Percentiles rank a stretch among this genome's conserved stretches.
Conservation (phyloP, 2,888 invertebrate species). For the Drosophila leonis region DNA sequence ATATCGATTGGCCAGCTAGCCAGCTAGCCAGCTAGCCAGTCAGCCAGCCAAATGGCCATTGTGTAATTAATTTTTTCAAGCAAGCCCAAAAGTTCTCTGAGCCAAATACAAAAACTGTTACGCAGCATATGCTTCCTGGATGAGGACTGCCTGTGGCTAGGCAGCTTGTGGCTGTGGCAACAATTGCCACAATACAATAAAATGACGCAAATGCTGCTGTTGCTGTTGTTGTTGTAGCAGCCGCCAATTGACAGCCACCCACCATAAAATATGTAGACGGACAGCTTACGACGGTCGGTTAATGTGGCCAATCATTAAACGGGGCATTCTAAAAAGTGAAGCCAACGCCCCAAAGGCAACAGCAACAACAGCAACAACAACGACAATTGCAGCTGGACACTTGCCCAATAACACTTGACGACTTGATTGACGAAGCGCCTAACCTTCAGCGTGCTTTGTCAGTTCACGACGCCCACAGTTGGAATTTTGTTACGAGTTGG, state of each 20-base stretch:
- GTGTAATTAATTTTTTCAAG: constrained; percentile 73
- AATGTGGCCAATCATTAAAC: constrained; percentile 27
- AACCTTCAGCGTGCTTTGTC: constrained; percentile 59
- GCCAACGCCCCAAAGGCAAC: constrained; percentile 39
- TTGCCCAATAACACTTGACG: constrained; percentile 67
- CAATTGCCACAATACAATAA: constrained; percentile 16
- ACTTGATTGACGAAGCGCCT: constrained; percentile 63
- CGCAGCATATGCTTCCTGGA: constrained; percentile 74
- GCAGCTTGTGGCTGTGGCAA: constrained; percentile 20
- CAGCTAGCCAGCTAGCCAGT: not conserved
- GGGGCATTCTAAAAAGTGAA: constrained; percentile 39
- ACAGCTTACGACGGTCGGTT: constrained; percentile 12
- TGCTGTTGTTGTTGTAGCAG: not conserved
- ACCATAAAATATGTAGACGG: constrained; percentile 14
- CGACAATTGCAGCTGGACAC: constrained; percentile 52
- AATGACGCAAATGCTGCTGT: constrained; percentile 17
- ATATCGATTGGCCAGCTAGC: constrained; percentile 13
- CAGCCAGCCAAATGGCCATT: constrained; percentile 50
- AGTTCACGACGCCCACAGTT: constrained; percentile 73
- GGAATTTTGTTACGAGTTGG: constrained; percentile 65
- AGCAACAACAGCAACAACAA: not conserved
- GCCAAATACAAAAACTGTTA: constrained; percentile 36
- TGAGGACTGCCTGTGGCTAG: constrained; percentile 72
- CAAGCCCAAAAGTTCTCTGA: constrained; percentile 66
- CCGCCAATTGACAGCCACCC: constrained; percentile 34